Percentiles rank a stretch among this genome's conserved stretches.
Conservation (phyloP, 2,113 vertebrate species). For the Amphiprion ocellaris region DNA sequence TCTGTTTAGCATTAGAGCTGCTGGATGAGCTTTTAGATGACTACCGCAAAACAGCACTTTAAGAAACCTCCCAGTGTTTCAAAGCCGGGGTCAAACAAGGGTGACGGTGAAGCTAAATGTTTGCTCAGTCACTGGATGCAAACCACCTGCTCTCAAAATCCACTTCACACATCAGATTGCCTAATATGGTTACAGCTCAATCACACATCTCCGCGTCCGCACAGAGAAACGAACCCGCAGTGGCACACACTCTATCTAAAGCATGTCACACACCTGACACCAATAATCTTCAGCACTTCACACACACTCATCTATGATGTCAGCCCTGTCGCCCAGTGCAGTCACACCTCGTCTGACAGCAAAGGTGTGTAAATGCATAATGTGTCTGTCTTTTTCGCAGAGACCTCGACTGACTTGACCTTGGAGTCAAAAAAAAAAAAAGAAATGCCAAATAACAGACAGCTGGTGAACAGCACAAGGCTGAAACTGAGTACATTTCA, state of each 20-base stretch:
- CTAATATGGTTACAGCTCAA: constrained; percentile 34
- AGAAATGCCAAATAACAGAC: not conserved
- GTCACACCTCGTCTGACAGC: constrained; percentile 50
- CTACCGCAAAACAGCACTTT: constrained; percentile 29
- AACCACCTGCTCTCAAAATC: constrained; percentile 54
- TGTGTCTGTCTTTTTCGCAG: constrained; percentile 23
- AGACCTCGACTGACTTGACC: constrained; percentile 14
- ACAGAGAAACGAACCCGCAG: constrained; percentile 18
- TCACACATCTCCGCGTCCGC: constrained; percentile 17
- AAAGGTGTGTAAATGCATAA: constrained; percentile 38
- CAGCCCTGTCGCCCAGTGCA: constrained; percentile 15
- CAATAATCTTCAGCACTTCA: constrained; percentile 43
- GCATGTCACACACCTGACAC: constrained; percentile 60
- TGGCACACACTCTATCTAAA: constrained; percentile 39
- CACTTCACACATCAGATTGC: constrained; percentile 21
- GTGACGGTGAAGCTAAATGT: constrained; percentile 43
- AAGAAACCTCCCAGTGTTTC: constrained; percentile 1
- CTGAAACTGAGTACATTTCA: constrained; percentile 10
- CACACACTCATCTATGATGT: constrained; percentile 7
- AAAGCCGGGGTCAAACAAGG: constrained; percentile 25
- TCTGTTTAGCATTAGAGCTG: constrained; percentile 1
- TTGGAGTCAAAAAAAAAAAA: constrained; percentile 25
- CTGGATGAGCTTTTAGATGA: constrained; percentile 13
- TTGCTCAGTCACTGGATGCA: constrained; percentile 33
- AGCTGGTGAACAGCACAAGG: constrained; percentile 10